Base-by-base conservation (phyloP, 2,888 invertebrate species). In the Esperia sulphurella region DNA sequence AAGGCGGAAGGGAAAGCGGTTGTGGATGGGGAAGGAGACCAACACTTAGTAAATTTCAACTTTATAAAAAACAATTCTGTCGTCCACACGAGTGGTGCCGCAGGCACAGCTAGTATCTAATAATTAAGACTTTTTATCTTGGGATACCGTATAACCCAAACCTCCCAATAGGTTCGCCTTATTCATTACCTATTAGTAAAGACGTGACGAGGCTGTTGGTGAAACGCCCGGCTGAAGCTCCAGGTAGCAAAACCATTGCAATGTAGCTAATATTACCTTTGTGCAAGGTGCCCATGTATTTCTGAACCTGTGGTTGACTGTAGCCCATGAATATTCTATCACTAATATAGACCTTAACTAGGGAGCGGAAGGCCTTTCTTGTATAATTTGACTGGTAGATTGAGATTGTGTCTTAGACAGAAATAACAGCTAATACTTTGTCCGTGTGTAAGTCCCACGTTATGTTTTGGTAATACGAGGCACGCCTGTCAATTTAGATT, bases 391-490 rank as follows among this genome's bases (percentile, higher is more conserved):
- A 21, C 21, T 41, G 14, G 10, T 29, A 4, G 9, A 39, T n/a
- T 14, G 13, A 39, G 13, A 29, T 39, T 37, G 12, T 37, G 37
- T 37, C 12, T 2, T 31, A 10, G 12, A 21, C 21, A 21, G 21
- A 3, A 21, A 21, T n/a, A 7, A 37, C 37, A 37, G 10, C 37
- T 12, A 12, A 12, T 37, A 33, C 9, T 10, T n/a, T 33, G 8
- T 8, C 10, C 10, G 12, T 48, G 29, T 38, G 45, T 29, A 10
- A 72, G 76, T 78, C 81, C 73, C 79, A 76, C 75, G 76, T 68
- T 76, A 78, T 74, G 71, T 79, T 80, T 79, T 75, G 71, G 64
- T 59, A 53, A 71, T 69, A 68, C 63, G 69, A 70, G 68, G 69
- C 21, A 21, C 65, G 58, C 58, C 54, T 64, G 63, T 68, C 61